These are phyloP conservation scores for Helicorthomorpha holstii DNA, from an alignment of 1,140 invertebrate species.

Conservation along the genomic window DNA sequence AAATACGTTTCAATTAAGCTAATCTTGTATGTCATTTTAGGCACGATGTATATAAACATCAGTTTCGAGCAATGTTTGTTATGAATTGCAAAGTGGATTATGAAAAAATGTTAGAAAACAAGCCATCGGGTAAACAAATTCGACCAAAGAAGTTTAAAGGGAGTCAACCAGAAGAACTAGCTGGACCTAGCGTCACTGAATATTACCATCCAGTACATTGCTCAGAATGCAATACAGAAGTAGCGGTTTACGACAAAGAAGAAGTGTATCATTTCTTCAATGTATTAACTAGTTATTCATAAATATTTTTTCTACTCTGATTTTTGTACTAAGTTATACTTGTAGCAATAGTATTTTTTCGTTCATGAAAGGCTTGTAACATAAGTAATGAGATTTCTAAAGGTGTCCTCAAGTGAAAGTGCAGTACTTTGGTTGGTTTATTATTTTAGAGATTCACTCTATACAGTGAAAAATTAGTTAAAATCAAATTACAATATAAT, in stretches of 20 bases:
- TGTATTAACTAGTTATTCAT: slow-evolving; percentile 34
- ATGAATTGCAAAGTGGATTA: slow-evolving; percentile 35
- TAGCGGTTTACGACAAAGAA: slow-evolving; percentile 39
- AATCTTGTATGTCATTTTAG: slow-evolving; percentile 20
- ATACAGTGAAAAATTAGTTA: too few relatives aligned
- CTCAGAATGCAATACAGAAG: slow-evolving; percentile 36
- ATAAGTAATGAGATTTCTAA: too few relatives aligned
- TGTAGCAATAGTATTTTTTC: too few relatives aligned
- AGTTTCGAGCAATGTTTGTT: slow-evolving; percentile 49
- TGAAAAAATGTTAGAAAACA: slow-evolving; percentile 25
- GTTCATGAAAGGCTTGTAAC: too few relatives aligned
- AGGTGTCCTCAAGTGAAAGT: too few relatives aligned
- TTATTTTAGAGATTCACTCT: too few relatives aligned
- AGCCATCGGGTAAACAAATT: slow-evolving; percentile 19
- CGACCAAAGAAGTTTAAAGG: slow-evolving; percentile 16
- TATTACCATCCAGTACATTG: slow-evolving; percentile 38
- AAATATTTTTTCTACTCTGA: too few relatives aligned
- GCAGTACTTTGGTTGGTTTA: too few relatives aligned
- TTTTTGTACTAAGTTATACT: too few relatives aligned
- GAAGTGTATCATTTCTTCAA: slow-evolving; percentile 51
- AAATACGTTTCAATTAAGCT: slow-evolving; percentile 1
- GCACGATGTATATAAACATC: slow-evolving; percentile 36
- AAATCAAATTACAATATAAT: too few relatives aligned
- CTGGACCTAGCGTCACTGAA: slow-evolving; percentile 16
- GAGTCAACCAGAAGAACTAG: slow-evolving; percentile 13